Base-by-base conservation (phyloP, 2,113 vertebrate genomes). In the Myotis lucifugus region DNA sequence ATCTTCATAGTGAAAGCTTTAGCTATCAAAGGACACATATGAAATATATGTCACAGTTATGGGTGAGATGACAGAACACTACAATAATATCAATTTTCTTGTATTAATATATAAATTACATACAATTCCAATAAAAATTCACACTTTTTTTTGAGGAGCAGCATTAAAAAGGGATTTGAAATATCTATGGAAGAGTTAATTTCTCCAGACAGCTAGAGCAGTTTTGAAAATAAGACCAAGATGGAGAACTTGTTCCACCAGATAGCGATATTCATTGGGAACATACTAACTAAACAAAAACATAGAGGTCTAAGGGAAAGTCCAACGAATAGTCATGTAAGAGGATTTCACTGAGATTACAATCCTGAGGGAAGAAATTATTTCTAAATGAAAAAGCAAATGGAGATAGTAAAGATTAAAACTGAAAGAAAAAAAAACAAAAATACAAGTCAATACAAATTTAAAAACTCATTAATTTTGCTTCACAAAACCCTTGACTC, bases 361-460 rank as follows among this genome's bases (percentile, higher is more conserved):
- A 76, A 37, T 83, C 19, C 17, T 67, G 13, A 92, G 64, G 85
- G 94, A 90, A 84, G 8, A 70, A 81, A 66, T 52, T 48, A 70
- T 89, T 94, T 92, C 32, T 78, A 88, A 70, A 90, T 91, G 17
- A 79, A 84, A 94, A 95, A 23, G 73, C n/a, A 89, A 94, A 81
- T 17, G 25, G 48, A 83, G 13, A 29, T 10, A 72, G n/a, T 34
- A 72, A 82, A 88, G 15, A 79, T 73, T 70, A 87, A 91, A 76
- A 7, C 64, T 42, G 25, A 37, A 69, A 83, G 42, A 54, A 81
- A 88, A 88, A 95, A 84, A 67, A 76, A 9, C 10, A 66, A 70
- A 94, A 93, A 46, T 66, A 61, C 0, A 21, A 48, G 46, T 70
- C 27, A 89, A 93, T 40, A 50, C 15, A 85, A 85, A 96, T 29